phyloP scores from a whole-genome alignment of 2,797 vertebrate genomes.

The Channa striata region DNA sequence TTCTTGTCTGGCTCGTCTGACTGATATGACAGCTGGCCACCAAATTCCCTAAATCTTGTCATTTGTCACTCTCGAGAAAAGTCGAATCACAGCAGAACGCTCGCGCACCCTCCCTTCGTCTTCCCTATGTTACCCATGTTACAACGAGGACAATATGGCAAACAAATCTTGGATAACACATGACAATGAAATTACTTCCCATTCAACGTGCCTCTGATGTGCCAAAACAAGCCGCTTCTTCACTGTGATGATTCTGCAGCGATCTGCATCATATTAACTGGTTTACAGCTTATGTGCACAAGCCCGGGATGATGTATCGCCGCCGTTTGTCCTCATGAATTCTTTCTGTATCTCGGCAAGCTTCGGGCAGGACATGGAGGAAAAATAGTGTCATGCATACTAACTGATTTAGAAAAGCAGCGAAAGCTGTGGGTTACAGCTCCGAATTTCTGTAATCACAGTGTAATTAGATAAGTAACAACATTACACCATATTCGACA shows the following conservation, averaged over 20 bases:
- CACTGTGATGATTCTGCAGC: neutral
- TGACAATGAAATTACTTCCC: constrained; percentile 17
- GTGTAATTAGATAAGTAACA: constrained; percentile 40
- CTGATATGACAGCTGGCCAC: constrained; percentile 76
- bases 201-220: neutral
- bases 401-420: constrained; percentile 19
- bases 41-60: constrained; percentile 74
- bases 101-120: constrained; percentile 7
- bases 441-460: constrained; percentile 28
- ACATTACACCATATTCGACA: constrained; percentile 29
- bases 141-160: constrained; percentile 61
- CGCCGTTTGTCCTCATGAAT: neutral
- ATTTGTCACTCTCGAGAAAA: constrained; percentile 69
- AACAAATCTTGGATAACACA: constrained; percentile 44
- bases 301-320: constrained; percentile 3
- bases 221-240: constrained; percentile 23
- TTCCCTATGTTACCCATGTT: constrained; percentile 26
- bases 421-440: constrained; percentile 12
- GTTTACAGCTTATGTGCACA: constrained; percentile 24
- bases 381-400: constrained; percentile 5
- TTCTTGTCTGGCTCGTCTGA: constrained; percentile 69
- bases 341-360: constrained; percentile 3
- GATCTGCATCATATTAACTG: constrained; percentile 12
- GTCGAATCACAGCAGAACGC: constrained; percentile 44
- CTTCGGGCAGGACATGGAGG: constrained; percentile 27